A percentile compares a stretch with the other conserved stretches of the same genome.
Evolutionary conservation across 2,113 vertebrate species (phyloP).

Genomic region (Hypomesus transpacificus): DNA sequence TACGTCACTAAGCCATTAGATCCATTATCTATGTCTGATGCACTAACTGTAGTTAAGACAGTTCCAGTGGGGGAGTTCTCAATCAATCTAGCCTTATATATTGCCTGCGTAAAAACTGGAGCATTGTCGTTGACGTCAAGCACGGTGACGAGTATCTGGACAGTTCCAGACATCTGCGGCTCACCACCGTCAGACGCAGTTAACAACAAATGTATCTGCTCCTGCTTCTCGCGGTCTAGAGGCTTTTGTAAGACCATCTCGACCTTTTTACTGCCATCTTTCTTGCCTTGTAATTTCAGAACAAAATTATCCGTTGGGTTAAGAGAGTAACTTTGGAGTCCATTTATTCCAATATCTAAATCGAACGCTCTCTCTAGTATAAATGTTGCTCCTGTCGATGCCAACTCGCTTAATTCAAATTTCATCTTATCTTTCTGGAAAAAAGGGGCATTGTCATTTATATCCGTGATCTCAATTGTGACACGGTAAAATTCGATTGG

Average conservation of each 20-base stretch:
- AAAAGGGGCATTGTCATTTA: conserved; percentile 61
- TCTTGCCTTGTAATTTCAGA: conserved; percentile 29
- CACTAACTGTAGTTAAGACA: conserved; percentile 46
- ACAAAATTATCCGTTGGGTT: conserved; percentile 60
- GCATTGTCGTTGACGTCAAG: conserved; percentile 58
- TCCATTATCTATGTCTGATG: conserved; percentile 69
- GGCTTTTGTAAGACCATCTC: conserved; percentile 59
- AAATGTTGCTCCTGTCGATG: conserved; percentile 52
- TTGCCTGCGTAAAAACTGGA: conserved; percentile 50
- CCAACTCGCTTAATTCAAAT: conserved; percentile 75
- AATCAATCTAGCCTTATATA: conserved; percentile 51
- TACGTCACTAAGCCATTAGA: conserved; percentile 66
- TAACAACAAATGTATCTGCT: conserved; percentile 44
- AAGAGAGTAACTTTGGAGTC: conserved; percentile 65
- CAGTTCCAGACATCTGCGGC: conserved; percentile 53
- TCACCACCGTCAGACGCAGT: conserved; percentile 54
- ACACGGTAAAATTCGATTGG: conserved; percentile 57
- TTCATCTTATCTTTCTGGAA: conserved; percentile 55
- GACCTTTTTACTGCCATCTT: conserved; percentile 39
- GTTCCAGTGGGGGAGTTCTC: conserved; percentile 53
- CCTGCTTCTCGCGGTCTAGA: conserved; percentile 54
- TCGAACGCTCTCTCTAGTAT: conserved; percentile 67
- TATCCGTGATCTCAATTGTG: conserved; percentile 58
- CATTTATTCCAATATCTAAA: conserved; percentile 68
- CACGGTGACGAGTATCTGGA: conserved; percentile 45